Evolutionary conservation across 2,797 vertebrate species (phyloP), one percentile per base, ranked within the genome.

Genomic region (Anas bernieri): DNA sequence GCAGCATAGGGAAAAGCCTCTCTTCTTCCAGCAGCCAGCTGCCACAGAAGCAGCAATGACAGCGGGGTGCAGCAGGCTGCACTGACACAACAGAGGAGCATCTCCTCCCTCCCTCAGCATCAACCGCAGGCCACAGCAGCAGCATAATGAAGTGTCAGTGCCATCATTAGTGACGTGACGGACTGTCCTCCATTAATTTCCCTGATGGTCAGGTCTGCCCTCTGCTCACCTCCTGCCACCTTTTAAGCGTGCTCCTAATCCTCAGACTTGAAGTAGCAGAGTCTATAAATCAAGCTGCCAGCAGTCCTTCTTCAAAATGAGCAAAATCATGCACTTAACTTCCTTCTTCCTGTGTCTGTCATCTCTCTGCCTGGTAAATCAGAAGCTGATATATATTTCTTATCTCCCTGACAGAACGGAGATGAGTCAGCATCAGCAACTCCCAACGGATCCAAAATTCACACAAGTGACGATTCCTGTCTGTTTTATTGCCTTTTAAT

Each of bases 191-290:
- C 55, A 37, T 84, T 92, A 94, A 82, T 48, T 11, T 68, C 81
- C 63, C 88, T 66, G 86, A 92, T 46, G 76, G 76, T 70, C 93
- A 81, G 69, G 80, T 56, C 83, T 82, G 90, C 93, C 80, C 96
- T 73, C 86, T 30, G 41, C 14, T 91, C 86, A 18, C 3, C 23
- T 93, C 83, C 77, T 64, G 39, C 83, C 70, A 73, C 77, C 77
- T 67, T 76, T 52, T 67, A 16, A 74, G 63, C 2, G 0, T 22
- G 18, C 23, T 91, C 58, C 87, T 69, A 62, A 69, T 75, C 23
- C 58, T 50, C 35, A 39, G 58, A 54, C 74, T 85, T 43, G 66
- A 52, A 41, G 45, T 17, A 28, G 20, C 69, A 46, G 14, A 41
- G 77, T 18, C 55, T 31, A 58, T 90, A 82, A 86, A 93, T 86